A percentile compares a stretch with the other conserved stretches of the same genome.
These are phyloP conservation scores for Nephrotoma appendiculata DNA, from an alignment of 2,888 invertebrate genomes.

Conservation along the genomic window DNA sequence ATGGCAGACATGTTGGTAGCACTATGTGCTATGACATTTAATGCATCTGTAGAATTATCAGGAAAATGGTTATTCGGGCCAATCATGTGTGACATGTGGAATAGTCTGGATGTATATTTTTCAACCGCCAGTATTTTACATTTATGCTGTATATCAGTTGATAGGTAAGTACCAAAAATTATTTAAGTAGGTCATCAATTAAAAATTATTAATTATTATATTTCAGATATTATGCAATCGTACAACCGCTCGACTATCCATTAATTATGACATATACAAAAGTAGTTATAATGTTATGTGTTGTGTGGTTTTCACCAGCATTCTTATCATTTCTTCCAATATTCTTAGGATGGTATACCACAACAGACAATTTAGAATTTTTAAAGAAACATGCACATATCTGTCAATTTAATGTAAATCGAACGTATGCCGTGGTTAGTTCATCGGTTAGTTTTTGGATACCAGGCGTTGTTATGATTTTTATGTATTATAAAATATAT, in stretches of 20 bases:
- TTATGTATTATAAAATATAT: conserved; percentile 82
- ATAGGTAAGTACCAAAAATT: conserved; percentile 31
- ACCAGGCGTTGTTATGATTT: conserved; percentile 83
- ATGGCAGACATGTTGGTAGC: conserved; percentile 90
- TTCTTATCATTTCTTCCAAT: conserved; percentile 87
- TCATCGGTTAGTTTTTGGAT: conserved; percentile 90
- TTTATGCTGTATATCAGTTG: conserved; percentile 87
- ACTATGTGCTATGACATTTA: conserved; percentile 83
- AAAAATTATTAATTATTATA: not conserved
- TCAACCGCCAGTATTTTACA: conserved; percentile 85
- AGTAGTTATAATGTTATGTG: conserved; percentile 64
- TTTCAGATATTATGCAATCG: conserved; percentile 71
- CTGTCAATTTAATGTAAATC: conserved; percentile 76
- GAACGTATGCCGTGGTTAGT: conserved; percentile 73
- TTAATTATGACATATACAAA: conserved; percentile 78
- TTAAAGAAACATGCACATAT: conserved; percentile 45
- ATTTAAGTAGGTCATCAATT: not conserved
- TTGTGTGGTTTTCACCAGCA: conserved; percentile 86
- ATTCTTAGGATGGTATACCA: conserved; percentile 91
- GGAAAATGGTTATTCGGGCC: conserved; percentile 81
- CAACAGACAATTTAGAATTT: conserved; percentile 58
- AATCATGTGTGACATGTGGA: conserved; percentile 88
- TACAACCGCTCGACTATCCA: conserved; percentile 82
- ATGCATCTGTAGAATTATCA: conserved; percentile 73
- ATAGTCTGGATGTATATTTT: conserved; percentile 86